Percentiles rank a stretch among this genome's conserved stretches.
Evolutionary conservation across 1,140 invertebrate species (phyloP).

Genomic region (Phymorhynchus buccinoides): DNA sequence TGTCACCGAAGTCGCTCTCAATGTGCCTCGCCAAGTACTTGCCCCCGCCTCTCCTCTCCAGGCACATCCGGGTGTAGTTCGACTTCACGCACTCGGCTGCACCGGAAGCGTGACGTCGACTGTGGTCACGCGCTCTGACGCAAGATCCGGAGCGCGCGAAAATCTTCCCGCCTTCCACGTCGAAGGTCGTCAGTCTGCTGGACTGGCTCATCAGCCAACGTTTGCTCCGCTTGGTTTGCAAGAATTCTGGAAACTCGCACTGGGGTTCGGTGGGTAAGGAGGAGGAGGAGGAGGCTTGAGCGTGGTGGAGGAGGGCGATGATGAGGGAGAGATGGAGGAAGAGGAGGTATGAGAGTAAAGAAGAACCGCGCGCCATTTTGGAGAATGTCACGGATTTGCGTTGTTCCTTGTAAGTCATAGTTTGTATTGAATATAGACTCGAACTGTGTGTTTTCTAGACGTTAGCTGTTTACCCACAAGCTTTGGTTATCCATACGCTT

Average conservation of each 20-base stretch:
- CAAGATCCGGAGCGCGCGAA: slow-evolving; percentile 35
- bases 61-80: slow-evolving; percentile 41
- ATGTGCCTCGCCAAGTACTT: slow-evolving; percentile 37
- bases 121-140: slow-evolving; percentile 4
- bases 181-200: slow-evolving; percentile 29
- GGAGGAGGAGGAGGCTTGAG: not conserved
- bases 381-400: too few relatives aligned
- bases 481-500: too few relatives aligned
- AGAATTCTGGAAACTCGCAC: slow-evolving; percentile 8
- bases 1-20: slow-evolving; percentile 37
- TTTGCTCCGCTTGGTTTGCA: slow-evolving; percentile 37
- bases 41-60: not conserved
- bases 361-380: too few relatives aligned
- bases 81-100: slow-evolving; percentile 32
- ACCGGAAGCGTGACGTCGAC: not conserved
- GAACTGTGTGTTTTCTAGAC: too few relatives aligned
- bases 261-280: not conserved
- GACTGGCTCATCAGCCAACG: slow-evolving; percentile 44
- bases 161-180: slow-evolving; percentile 36
- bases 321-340: not conserved
- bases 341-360: not conserved
- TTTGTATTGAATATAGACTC: too few relatives aligned
- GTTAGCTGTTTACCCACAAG: too few relatives aligned
- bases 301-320: not conserved
- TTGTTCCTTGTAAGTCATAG: too few relatives aligned